A percentile compares a stretch with the other conserved stretches of the same genome.
phyloP scores from a whole-genome alignment of 2,888 invertebrate species.

The Prosopocoilus inquinatus region DNA sequence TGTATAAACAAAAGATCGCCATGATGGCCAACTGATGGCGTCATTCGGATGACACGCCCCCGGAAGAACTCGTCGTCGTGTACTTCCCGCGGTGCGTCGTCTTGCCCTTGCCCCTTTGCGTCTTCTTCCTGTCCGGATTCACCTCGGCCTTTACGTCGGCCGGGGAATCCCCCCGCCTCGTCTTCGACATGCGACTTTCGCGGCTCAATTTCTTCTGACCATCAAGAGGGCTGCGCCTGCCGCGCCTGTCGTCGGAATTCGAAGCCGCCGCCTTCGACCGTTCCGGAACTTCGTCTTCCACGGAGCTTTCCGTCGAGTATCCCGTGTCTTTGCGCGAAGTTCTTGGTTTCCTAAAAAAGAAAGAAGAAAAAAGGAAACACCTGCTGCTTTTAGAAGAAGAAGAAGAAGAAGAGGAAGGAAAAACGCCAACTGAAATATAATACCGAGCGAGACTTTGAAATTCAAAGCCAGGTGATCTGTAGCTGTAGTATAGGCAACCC shows the following conservation, averaged over 20 bases:
- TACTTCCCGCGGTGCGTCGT: constrained; percentile 32
- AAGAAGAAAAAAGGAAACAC: constrained; percentile 1
- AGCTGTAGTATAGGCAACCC: too few species aligned
- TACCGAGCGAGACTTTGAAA: too few species aligned
- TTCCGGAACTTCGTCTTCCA: constrained; percentile 35
- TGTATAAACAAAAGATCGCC: constrained; percentile 57
- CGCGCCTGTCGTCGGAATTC: constrained; percentile 5
- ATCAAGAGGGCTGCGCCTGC: background rate
- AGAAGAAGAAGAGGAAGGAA: too few species aligned
- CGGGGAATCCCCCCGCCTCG: constrained; percentile 33
- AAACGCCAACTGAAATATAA: constrained; percentile 39
- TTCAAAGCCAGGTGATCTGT: too few species aligned
- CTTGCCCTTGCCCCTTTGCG: constrained; percentile 27
- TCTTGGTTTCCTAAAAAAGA: constrained; percentile 43
- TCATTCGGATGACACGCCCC: constrained; percentile 51
- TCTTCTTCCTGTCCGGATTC: constrained; percentile 20
- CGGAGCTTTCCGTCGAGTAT: constrained; percentile 67
- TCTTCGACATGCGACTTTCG: constrained; percentile 15
- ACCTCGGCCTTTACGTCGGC: constrained; percentile 29
- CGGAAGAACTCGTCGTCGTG: constrained; percentile 32
- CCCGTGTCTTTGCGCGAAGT: constrained; percentile 62
- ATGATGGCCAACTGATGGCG: constrained; percentile 58
- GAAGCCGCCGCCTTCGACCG: background rate
- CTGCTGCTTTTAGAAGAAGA: too few species aligned
- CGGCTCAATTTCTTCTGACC: constrained; percentile 5